phyloP scores from a whole-genome alignment of 1,140 invertebrate species.

The Pinna nobilis region DNA sequence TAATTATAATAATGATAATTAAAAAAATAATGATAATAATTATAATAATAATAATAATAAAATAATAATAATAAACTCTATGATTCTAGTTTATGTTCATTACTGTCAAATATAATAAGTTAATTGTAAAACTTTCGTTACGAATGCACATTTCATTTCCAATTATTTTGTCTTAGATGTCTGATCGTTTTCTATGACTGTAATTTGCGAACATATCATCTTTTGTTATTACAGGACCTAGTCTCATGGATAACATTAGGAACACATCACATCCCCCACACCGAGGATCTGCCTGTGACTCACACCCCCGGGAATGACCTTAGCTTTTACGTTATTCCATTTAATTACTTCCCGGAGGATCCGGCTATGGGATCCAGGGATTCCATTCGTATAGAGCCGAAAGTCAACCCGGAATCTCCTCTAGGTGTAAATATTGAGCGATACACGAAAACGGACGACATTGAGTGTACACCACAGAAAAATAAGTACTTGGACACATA shows the following conservation, averaged over 20 bases:
- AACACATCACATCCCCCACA: slow-evolving; percentile 45
- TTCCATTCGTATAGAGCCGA: slow-evolving; percentile 30
- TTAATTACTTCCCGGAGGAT: slow-evolving; percentile 54
- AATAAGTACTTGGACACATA: not conserved
- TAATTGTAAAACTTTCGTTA: no score
- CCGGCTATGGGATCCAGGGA: slow-evolving; percentile 44
- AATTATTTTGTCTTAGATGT: no score
- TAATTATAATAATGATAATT: no score
- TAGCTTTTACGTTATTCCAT: slow-evolving; percentile 46
- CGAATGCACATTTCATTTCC: no score
- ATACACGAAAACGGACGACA: not conserved
- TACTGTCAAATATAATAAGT: no score
- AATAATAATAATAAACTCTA: no score
- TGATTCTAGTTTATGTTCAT: no score
- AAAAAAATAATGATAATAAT: no score
- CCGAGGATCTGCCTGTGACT: slow-evolving; percentile 55
- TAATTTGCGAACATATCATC: no score
- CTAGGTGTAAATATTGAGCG: not conserved
- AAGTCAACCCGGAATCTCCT: not conserved
- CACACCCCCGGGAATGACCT: slow-evolving; percentile 48
- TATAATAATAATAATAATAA: no score
- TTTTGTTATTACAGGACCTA: slow-evolving; percentile 42
- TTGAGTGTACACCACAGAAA: not conserved
- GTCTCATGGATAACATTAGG: slow-evolving; percentile 56
- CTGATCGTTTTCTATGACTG: not conserved